Conservation (phyloP, 2,888 invertebrate species). For the Timema cristinae region DNA sequence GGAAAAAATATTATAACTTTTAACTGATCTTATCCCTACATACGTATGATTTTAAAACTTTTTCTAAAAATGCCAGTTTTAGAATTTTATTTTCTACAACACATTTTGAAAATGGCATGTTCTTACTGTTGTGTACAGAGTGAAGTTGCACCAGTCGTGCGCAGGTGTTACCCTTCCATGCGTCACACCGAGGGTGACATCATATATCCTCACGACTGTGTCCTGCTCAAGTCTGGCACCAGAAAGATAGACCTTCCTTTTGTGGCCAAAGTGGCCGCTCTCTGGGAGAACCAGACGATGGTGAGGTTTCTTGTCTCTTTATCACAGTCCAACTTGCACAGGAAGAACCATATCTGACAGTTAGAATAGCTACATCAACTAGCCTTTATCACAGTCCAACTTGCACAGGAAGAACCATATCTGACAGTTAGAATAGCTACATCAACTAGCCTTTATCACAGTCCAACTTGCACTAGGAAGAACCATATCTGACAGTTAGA, state of each 20-base stretch:
- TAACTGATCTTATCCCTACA: not conserved
- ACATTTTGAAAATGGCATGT: not conserved
- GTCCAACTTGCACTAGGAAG: too few relatives aligned
- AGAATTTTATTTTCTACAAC: not conserved
- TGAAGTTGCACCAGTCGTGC: conserved; percentile 67
- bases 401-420: too few relatives aligned
- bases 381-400: too few relatives aligned
- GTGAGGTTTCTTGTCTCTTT: conserved; percentile 49
- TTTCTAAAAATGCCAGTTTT: not conserved
- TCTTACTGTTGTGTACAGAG: conserved; percentile 50
- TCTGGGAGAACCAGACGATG: conserved; percentile 93
- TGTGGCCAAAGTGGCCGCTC: conserved; percentile 88
- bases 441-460: too few relatives aligned
- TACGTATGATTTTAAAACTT: not conserved
- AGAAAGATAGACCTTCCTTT: conserved; percentile 84
- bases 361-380: too few relatives aligned
- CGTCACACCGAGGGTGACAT: conserved; percentile 83
- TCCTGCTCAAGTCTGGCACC: conserved; percentile 80
- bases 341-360: too few relatives aligned
- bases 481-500: too few relatives aligned
- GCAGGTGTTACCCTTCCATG: conserved; percentile 88
- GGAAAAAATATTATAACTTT: too few relatives aligned
- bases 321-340: not conserved
- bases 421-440: too few relatives aligned
- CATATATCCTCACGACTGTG: conserved; percentile 84